Percentiles rank a stretch among this genome's conserved stretches.
phyloP scores from a whole-genome alignment of 2,888 invertebrate species.

The Zootermopsis nevadensis region DNA sequence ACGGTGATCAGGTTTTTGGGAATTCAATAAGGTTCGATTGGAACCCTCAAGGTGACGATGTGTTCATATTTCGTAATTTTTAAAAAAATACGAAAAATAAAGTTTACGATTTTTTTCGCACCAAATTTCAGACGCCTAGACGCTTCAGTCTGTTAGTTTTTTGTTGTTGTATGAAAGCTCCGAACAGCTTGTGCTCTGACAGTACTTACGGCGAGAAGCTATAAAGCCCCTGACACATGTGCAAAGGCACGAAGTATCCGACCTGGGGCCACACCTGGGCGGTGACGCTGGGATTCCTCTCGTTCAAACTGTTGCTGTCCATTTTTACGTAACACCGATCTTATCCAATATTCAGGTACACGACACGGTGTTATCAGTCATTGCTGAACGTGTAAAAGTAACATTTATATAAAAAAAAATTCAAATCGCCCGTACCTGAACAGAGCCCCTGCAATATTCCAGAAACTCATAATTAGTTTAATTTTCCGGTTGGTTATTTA shows the following conservation, averaged over 20 bases:
- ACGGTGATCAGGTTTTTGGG: too few relatives aligned
- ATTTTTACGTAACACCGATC: neutral
- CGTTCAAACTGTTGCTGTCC: conserved; percentile 19
- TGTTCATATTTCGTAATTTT: too few relatives aligned
- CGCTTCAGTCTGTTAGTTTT: too few relatives aligned
- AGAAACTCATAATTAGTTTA: neutral
- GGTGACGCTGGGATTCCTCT: neutral
- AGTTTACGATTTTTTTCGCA: too few relatives aligned
- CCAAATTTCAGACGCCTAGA: too few relatives aligned
- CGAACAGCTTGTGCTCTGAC: too few relatives aligned
- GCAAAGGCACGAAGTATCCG: conserved; percentile 48
- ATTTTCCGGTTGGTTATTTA: too few relatives aligned
- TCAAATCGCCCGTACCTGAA: neutral
- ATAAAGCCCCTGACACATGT: conserved; percentile 47
- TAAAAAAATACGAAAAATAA: too few relatives aligned
- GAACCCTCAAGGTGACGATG: too few relatives aligned
- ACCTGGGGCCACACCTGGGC: conserved; percentile 45
- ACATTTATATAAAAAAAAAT: neutral
- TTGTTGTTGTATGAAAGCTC: too few relatives aligned
- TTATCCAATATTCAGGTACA: neutral
- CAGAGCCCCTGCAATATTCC: neutral
- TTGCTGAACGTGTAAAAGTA: neutral
- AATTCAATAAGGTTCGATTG: too few relatives aligned
- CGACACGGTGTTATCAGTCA: too few relatives aligned
- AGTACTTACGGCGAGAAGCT: conserved; percentile 39